A percentile compares a stretch with the other conserved stretches of the same genome.
These are phyloP conservation scores for Aphrophora alni DNA, from an alignment of 2,888 invertebrate species.

Conservation along the genomic window DNA sequence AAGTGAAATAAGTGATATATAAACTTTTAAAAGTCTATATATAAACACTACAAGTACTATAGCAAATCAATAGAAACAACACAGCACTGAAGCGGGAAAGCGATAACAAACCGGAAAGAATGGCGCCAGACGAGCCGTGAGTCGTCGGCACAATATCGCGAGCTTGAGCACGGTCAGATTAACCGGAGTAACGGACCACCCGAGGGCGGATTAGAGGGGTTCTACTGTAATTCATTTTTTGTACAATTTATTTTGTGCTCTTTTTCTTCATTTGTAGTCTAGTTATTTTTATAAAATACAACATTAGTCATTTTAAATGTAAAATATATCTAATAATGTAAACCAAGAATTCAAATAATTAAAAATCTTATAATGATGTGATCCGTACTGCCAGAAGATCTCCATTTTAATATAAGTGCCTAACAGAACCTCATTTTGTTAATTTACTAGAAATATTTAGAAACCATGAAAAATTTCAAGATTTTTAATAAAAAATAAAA, in stretches of 20 bases:
- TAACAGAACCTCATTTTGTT: slow-evolving; percentile 21
- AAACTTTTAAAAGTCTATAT: no score
- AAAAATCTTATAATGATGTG: background rate
- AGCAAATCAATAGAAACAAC: no score
- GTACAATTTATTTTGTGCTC: background rate
- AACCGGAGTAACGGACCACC: no score
- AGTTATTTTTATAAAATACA: background rate
- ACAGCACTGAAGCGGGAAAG: no score
- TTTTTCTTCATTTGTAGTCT: background rate
- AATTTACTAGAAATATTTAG: background rate
- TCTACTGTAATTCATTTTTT: no score
- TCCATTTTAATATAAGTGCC: slow-evolving; percentile 37
- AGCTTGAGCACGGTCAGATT: no score
- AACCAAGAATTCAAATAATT: background rate
- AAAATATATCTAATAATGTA: background rate
- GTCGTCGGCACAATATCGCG: no score
- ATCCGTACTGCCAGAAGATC: slow-evolving; percentile 32
- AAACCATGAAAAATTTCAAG: background rate
- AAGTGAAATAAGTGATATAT: no score
- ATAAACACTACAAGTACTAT: no score
- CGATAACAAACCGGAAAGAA: no score
- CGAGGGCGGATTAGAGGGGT: no score
- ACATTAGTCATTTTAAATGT: background rate
- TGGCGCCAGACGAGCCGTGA: no score
- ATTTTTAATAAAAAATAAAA: background rate